Conservation (phyloP, 2,888 invertebrate genomes). For the Drosophila dives region DNA sequence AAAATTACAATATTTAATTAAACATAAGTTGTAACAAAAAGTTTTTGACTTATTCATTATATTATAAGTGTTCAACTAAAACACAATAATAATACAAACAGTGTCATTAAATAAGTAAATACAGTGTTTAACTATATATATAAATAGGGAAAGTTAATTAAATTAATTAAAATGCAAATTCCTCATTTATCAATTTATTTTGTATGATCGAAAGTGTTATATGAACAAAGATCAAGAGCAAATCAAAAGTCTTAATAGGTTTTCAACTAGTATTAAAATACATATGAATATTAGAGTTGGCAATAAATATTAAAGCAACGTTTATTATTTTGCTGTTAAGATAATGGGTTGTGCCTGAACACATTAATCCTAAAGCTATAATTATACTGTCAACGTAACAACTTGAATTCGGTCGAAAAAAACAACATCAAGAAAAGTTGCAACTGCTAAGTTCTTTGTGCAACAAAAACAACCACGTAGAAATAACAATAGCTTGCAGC, state of each 20-base stretch:
- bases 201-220: background rate
- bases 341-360: conserved; percentile 5
- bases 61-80: background rate
- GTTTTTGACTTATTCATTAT: background rate
- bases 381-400: conserved; percentile 27
- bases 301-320: background rate
- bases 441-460: conserved; percentile 12
- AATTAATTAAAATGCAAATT: too few relatives aligned
- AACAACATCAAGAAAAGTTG: background rate
- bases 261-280: background rate
- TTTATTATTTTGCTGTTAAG: background rate
- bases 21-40: background rate
- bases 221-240: conserved; percentile 3
- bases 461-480: conserved; percentile 12
- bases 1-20: background rate
- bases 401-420: conserved; percentile 15
- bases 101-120: too few relatives aligned
- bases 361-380: conserved; percentile 11
- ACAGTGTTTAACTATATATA: too few relatives aligned
- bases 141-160: too few relatives aligned
- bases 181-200: background rate
- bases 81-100: background rate
- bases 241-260: background rate
- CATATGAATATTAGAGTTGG: background rate
- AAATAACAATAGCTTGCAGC: conserved; percentile 27